These are phyloP conservation scores for Acronicta leporina DNA, from an alignment of 2,888 invertebrate species.

Conservation along the genomic window DNA sequence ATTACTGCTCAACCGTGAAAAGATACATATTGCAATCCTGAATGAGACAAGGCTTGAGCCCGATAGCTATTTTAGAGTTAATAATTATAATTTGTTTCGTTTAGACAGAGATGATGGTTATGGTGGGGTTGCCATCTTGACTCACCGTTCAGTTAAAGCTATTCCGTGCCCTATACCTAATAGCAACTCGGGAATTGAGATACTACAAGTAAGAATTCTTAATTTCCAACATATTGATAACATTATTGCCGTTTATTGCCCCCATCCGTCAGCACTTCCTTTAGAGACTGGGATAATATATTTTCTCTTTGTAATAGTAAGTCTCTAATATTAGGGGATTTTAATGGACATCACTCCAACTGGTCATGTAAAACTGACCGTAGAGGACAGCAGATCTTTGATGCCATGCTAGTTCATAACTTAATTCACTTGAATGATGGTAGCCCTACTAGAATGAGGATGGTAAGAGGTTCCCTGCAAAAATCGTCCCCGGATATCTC, in stretches of 20 bases:
- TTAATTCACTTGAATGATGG: constrained; percentile 12
- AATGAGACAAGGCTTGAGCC: constrained; percentile 11
- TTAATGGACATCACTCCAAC: neutral
- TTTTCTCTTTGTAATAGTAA: constrained; percentile 6
- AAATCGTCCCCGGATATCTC: constrained; percentile 10
- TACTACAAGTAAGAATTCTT: constrained; percentile 4
- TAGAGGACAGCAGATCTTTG: constrained; percentile 6
- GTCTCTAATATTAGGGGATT: constrained; percentile 1
- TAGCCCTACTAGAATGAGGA: constrained; percentile 9
- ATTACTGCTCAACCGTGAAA: neutral
- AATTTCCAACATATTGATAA: constrained; percentile 12
- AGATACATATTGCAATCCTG: neutral
- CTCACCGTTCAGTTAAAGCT: constrained; percentile 11
- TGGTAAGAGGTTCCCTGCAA: constrained; percentile 6
- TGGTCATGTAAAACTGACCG: constrained; percentile 5
- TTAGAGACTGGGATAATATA: constrained; percentile 5
- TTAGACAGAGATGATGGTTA: constrained; percentile 11
- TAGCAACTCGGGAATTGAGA: constrained; percentile 7
- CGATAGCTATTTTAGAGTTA: constrained; percentile 3
- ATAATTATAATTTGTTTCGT: constrained; percentile 4
- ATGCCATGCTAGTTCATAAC: constrained; percentile 13
- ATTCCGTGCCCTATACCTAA: neutral
- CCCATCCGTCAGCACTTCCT: neutral
- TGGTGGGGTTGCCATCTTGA: constrained; percentile 14
- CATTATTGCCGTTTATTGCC: constrained; percentile 7